phyloP scores from a whole-genome alignment of 2,797 vertebrate species.

The Paratrypauchen microcephalus region DNA sequence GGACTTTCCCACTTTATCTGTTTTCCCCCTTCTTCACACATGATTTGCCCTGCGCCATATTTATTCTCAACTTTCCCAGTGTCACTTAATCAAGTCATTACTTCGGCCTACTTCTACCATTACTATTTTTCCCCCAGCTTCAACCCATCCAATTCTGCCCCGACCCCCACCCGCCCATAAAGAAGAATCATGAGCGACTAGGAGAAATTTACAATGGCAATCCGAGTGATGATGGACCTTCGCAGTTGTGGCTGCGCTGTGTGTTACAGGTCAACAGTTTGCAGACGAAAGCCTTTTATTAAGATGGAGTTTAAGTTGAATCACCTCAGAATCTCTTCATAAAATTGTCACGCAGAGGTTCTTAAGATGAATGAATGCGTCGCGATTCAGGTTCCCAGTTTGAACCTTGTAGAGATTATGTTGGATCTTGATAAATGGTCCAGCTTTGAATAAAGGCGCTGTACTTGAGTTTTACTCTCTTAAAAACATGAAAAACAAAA shows the following conservation, averaged over 20 bases:
- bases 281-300: conserved; percentile 62
- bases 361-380: conserved; percentile 60
- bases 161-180: conserved; percentile 63
- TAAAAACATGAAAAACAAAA: too few species aligned
- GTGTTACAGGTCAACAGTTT: conserved; percentile 68
- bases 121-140: conserved; percentile 19
- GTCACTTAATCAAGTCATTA: conserved; percentile 70
- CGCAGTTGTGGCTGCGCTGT: conserved; percentile 45
- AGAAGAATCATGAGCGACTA: conserved; percentile 45
- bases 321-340: conserved; percentile 59
- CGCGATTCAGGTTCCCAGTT: conserved; percentile 39
- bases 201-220: conserved; percentile 63
- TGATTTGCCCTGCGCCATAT: conserved; percentile 61
- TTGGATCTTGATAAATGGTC: conserved; percentile 51
- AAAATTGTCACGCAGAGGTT: conserved; percentile 58
- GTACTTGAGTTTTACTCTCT: too few species aligned
- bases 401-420: conserved; percentile 35
- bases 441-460: conserved; percentile 31
- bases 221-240: conserved; percentile 64
- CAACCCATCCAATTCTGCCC: conserved; percentile 44
- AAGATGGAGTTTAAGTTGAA: conserved; percentile 62
- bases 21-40: conserved; percentile 59
- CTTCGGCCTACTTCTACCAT: conserved; percentile 34
- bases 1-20: conserved; percentile 21
- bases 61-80: conserved; percentile 60